Percentiles rank a stretch among this genome's conserved stretches.
Conservation (phyloP, 2,113 vertebrate species). For the Corythornis vintsioides region DNA sequence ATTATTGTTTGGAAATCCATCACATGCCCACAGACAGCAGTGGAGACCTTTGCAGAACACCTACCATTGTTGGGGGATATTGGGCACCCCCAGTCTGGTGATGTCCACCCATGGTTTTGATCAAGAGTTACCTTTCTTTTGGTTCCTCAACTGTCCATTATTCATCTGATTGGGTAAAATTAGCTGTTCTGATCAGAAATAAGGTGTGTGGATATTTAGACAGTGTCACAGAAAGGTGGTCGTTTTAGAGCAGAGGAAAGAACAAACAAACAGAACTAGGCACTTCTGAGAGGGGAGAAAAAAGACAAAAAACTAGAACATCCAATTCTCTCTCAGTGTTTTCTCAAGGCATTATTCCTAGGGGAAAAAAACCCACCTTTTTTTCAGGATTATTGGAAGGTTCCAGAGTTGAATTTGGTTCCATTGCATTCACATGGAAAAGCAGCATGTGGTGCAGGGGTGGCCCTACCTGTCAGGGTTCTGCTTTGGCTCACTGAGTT, state of each 20-base stretch:
- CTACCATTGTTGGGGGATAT: background rate
- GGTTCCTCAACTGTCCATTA: background rate
- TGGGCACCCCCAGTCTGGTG: background rate
- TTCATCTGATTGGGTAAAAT: background rate
- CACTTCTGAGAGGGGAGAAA: background rate
- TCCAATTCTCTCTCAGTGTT: background rate
- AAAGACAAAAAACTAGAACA: background rate
- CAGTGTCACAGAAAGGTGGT: background rate
- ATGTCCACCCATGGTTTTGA: fast-evolving
- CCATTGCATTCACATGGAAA: background rate
- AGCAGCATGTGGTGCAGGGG: background rate
- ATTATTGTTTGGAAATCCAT: background rate
- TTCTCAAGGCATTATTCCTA: background rate
- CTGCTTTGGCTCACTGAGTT: background rate
- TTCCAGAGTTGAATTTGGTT: background rate
- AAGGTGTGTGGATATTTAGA: background rate
- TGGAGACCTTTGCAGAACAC: background rate
- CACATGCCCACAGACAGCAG: background rate
- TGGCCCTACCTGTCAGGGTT: background rate
- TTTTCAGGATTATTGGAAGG: background rate
- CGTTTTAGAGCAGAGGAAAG: background rate
- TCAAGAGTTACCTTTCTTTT: background rate
- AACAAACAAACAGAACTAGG: background rate
- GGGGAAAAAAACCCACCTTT: background rate
- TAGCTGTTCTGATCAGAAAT: background rate